phyloP scores from a whole-genome alignment of 2,113 vertebrate species.

The Sakesphorus luctuosus region DNA sequence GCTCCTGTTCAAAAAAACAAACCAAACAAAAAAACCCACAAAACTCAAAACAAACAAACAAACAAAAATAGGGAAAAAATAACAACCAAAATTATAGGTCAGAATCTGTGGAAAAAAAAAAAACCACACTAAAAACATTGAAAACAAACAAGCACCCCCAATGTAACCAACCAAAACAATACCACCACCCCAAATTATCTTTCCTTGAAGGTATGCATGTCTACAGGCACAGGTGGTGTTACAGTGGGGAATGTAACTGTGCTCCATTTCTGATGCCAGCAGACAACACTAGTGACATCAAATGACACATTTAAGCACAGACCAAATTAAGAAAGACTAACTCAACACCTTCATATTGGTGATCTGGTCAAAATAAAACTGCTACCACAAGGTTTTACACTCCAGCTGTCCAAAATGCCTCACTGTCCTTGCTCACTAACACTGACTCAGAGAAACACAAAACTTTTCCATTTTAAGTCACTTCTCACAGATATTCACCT shows the following conservation, averaged over 20 bases:
- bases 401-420: background rate
- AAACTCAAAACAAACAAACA: too few relatives aligned
- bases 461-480: accelerated
- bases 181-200: too few relatives aligned
- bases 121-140: background rate
- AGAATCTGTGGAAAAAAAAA: accelerated
- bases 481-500: background rate
- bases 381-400: background rate
- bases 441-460: background rate
- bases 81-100: background rate
- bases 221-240: too few relatives aligned
- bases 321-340: background rate
- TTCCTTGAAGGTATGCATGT: too few relatives aligned
- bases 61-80: too few relatives aligned
- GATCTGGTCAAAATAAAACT: background rate
- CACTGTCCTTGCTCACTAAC: background rate
- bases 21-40: too few relatives aligned
- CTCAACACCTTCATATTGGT: too few relatives aligned
- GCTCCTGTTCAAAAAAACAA: background rate
- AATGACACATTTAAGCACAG: background rate
- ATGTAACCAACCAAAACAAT: background rate
- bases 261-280: background rate
- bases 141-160: background rate
- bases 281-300: background rate
- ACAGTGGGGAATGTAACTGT: accelerated